Conservation (phyloP, 2,113 vertebrate genomes). For the Atrichornis clamosus region DNA sequence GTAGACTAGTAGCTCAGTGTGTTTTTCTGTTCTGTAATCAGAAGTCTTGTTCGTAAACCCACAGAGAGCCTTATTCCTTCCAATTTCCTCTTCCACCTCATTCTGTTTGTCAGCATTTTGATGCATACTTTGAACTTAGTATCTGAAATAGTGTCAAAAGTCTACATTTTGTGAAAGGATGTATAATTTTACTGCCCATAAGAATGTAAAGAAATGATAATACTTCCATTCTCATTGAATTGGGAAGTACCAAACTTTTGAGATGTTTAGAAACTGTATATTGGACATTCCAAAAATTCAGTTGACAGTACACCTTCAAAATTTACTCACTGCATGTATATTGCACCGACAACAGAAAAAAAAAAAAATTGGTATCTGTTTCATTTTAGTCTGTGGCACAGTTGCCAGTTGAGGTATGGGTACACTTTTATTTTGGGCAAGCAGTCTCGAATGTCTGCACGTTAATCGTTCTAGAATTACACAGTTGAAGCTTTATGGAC, state of each 20-base stretch:
- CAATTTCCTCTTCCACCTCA: neutral
- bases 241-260: neutral
- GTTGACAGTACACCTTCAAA: neutral
- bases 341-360: neutral
- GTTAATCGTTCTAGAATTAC: constrained; percentile 27
- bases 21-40: neutral
- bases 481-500: neutral
- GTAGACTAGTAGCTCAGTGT: neutral
- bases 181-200: neutral
- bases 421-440: constrained; percentile 46
- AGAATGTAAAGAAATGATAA: neutral
- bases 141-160: neutral
- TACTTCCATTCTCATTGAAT: neutral
- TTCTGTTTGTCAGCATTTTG: neutral
- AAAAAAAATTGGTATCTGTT: neutral
- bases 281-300: neutral
- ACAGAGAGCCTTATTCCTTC: neutral
- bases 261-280: neutral
- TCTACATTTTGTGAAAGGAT: neutral
- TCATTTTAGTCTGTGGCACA: neutral
- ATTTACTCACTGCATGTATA: neutral
- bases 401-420: neutral
- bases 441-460: constrained; percentile 24
- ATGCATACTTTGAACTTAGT: neutral
- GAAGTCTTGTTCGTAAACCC: neutral